phyloP scores from a whole-genome alignment of 2,888 invertebrate species.

The Cataglyphis altisquamis region DNA sequence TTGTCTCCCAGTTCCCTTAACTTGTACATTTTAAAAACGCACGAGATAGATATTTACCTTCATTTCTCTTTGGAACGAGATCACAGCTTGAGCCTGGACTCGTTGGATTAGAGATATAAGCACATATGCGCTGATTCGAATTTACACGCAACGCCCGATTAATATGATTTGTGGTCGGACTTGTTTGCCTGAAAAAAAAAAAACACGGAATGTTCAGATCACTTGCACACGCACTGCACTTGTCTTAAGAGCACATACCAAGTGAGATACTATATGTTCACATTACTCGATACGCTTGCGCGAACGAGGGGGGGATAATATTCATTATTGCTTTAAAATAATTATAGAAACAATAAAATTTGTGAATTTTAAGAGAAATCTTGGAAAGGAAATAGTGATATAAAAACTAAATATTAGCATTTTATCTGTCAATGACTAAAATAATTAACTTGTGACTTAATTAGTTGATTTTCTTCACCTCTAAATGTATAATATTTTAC shows the following conservation, averaged over 20 bases:
- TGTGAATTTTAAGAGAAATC: background rate
- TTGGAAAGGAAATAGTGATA: background rate
- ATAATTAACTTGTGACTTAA: slow-evolving; percentile 1
- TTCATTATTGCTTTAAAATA: background rate
- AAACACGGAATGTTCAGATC: slow-evolving; percentile 54
- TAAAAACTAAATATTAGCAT: background rate
- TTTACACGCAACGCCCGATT: slow-evolving; percentile 14
- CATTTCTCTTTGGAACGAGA: slow-evolving; percentile 16
- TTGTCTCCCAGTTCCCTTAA: slow-evolving; percentile 2
- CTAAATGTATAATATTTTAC: background rate
- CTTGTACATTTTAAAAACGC: slow-evolving; percentile 43
- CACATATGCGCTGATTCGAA: slow-evolving; percentile 28
- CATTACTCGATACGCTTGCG: slow-evolving; percentile 46
- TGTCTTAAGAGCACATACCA: slow-evolving; percentile 64
- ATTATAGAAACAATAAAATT: background rate
- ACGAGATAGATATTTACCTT: slow-evolving; percentile 37
- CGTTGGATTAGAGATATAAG: slow-evolving; percentile 33
- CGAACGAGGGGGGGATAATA: slow-evolving; percentile 52
- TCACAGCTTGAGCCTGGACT: slow-evolving; percentile 11
- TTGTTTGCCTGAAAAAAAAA: slow-evolving; percentile 60
- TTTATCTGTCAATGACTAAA: background rate
- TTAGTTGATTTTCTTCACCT: background rate
- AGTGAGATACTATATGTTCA: slow-evolving; percentile 54
- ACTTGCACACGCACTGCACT: slow-evolving; percentile 66
- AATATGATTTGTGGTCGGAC: slow-evolving; percentile 41